Base-by-base conservation (phyloP, 2,888 invertebrate genomes). In the Scaptomyza cyrtandrae region DNA sequence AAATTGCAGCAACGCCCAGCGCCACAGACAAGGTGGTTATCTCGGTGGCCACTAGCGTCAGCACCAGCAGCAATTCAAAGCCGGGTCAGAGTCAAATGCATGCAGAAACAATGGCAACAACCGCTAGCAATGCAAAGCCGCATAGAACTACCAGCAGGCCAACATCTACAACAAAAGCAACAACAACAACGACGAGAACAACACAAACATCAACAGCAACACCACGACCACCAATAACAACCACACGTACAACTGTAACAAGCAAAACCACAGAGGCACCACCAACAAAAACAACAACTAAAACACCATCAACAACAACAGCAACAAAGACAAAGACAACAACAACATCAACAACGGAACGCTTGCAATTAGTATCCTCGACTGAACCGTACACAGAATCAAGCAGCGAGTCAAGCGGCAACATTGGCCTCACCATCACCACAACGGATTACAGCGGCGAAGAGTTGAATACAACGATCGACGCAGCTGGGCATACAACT, bases 21-120 rank as follows among this genome's bases (percentile, higher is more conserved):
- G 80, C 84, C 64, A 82, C 86, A 35, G 89, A 89, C 73, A 90
- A 89, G 72, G 80, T 90, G 57, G 81, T 89, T 69, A 87, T 90
- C 57, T 91, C 90, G 5, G 85, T 91, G 52, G 79, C 90, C 48
- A 89, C 90, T 35, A 90, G 90, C 66, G 76, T 90, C 27, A 90
- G 90, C 68, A 73, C 83, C 71, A 56, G 75, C 79, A 55, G 75
- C 71, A 65, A 78, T 60, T 68, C 86, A 57, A 53, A 65, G 69
- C 69, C 76, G 31, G 53, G 66, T 48, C 81, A 55, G 64, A 65
- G 44, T 56, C 69, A 52, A 53, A 49, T 48, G 16, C 56, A 58
- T 7, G 49, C 11, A 19, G 29, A 68, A 44, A 24, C 75, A 57
- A 54, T 71, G 39, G 49, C 58, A 53, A 62, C 52, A 35, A 41